Conservation (phyloP, 1,140 invertebrate genomes). For the Penaeus chinensis region DNA sequence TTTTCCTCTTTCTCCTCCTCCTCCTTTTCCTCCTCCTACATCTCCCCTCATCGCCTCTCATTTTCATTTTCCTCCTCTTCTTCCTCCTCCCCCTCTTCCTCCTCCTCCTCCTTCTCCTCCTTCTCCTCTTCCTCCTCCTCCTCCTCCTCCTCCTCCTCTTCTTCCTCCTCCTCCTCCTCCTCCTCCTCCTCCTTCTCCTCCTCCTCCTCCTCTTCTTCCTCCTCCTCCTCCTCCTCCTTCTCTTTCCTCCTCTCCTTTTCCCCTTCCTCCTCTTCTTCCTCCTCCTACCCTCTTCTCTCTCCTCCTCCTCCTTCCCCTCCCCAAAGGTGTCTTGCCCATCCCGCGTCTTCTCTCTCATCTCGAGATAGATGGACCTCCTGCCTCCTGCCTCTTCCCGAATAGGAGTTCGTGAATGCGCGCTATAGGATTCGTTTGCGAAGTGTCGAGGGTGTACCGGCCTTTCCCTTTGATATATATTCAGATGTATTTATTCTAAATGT, state of each 20-base stretch:
- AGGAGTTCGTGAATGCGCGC: no score
- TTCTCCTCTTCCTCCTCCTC: not conserved
- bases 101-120: not conserved
- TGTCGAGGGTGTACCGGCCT: no score
- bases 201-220: not conserved
- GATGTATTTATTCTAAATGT: no score
- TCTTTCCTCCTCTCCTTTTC: not conserved
- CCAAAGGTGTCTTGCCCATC: not conserved
- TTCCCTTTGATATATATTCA: no score
- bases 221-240: not conserved
- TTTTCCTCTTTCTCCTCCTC: not conserved
- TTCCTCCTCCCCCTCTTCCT: not conserved
- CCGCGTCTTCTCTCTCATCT: not conserved
- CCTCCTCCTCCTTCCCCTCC: not conserved
- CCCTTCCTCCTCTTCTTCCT: not conserved
- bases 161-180: not conserved
- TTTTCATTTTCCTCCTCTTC: not conserved
- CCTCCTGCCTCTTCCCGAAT: no score
- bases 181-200: not conserved
- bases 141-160: not conserved
- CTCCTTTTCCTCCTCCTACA: not conserved
- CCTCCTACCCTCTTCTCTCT: not conserved
- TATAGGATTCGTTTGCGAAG: no score
- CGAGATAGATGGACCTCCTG: no score
- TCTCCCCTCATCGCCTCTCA: not conserved